Percentiles rank a stretch among this genome's conserved stretches.
Evolutionary conservation across 1,140 invertebrate genomes (phyloP).

Genomic region (Platyura marginata): DNA sequence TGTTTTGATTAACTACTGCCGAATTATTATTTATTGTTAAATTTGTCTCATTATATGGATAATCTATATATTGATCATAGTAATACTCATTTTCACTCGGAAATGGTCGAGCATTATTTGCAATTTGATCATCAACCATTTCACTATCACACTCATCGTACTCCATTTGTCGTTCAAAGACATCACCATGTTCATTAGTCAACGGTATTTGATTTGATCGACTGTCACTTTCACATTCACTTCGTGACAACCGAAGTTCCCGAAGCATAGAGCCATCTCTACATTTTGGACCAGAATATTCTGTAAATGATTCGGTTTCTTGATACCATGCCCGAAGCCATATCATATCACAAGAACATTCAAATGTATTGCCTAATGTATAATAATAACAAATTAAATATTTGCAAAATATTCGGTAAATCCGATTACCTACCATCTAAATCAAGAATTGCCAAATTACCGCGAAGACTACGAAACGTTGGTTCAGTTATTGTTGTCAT

Average conservation of each 20-base stretch:
- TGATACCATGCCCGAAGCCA: constrained; percentile 69
- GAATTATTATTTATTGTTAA: constrained; percentile 20
- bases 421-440: constrained; percentile 47
- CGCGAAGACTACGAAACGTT: constrained; percentile 53
- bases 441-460: constrained; percentile 64
- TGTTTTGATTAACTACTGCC: constrained; percentile 4
- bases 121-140: constrained; percentile 7
- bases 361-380: constrained; percentile 55
- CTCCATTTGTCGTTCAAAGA: constrained; percentile 17
- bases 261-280: constrained; percentile 51
- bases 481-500: constrained; percentile 52
- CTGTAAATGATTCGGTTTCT: constrained; percentile 37
- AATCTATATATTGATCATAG: constrained; percentile 64
- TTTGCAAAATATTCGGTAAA: not conserved
- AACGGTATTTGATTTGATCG: constrained; percentile 18
- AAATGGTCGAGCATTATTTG: constrained; percentile 27
- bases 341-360: constrained; percentile 57
- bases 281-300: constrained; percentile 42
- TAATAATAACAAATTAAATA: constrained; percentile 5
- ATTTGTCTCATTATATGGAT: constrained; percentile 36
- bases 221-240: constrained; percentile 39
- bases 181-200: constrained; percentile 22
- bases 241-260: constrained; percentile 43
- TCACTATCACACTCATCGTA: constrained; percentile 19
- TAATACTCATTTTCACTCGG: constrained; percentile 58